Percentiles rank a stretch among this genome's conserved stretches.
These are phyloP conservation scores for Xiphydria camelus DNA, from an alignment of 2,888 invertebrate genomes.

Conservation along the genomic window DNA sequence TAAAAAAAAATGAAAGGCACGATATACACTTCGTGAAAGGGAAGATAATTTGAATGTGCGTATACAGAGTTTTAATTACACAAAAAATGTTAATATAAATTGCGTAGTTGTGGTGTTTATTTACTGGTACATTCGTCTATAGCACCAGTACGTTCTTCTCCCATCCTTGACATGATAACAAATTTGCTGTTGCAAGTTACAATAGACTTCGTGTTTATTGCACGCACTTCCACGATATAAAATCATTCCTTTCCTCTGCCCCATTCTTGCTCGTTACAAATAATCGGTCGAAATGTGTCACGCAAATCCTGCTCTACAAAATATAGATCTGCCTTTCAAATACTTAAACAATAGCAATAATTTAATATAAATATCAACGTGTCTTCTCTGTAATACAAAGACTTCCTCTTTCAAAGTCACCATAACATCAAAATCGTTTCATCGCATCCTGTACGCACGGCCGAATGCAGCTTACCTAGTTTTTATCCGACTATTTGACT, in stretches of 20 bases:
- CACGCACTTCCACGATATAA: slow-evolving; percentile 52
- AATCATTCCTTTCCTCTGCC: slow-evolving; percentile 35
- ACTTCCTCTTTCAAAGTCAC: no score
- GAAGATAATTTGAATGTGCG: no score
- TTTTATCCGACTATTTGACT: no score
- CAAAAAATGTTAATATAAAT: slow-evolving; percentile 19
- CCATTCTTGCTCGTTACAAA: slow-evolving; percentile 45
- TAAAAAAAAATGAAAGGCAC: no score
- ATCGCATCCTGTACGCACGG: no score
- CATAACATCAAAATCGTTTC: no score
- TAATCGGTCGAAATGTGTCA: slow-evolving; percentile 40
- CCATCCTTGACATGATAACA: slow-evolving; percentile 38
- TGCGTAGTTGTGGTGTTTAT: slow-evolving; percentile 50
- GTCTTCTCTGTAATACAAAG: no score
- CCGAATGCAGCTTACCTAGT: no score
- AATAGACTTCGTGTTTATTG: slow-evolving; percentile 52
- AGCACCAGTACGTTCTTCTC: slow-evolving; percentile 38
- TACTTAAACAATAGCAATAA: slow-evolving; percentile 45
- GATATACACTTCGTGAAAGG: no score
- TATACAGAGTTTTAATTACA: no score
- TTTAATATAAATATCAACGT: slow-evolving; percentile 53
- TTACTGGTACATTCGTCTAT: slow-evolving; percentile 44
- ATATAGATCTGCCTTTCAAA: slow-evolving; percentile 34
- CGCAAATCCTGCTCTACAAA: slow-evolving; percentile 42
- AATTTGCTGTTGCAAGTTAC: slow-evolving; percentile 39